phyloP scores from a whole-genome alignment of 1,140 invertebrate genomes.

The Lineus longissimus region DNA sequence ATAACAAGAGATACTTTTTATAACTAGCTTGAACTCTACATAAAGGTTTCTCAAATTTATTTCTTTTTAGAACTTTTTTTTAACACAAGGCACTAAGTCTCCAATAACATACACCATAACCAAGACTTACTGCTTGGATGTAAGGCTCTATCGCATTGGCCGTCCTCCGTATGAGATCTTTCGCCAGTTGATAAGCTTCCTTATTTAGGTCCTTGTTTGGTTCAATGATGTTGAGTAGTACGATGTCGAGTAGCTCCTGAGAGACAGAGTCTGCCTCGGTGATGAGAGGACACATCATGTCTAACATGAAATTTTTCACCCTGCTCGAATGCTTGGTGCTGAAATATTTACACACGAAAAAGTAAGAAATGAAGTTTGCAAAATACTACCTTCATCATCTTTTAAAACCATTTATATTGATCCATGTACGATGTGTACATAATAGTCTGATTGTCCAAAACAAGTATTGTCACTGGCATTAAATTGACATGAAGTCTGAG shows the following conservation, averaged over 20 bases:
- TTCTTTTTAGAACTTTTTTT: no score
- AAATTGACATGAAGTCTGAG: no score
- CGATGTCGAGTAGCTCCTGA: conserved; percentile 88
- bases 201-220: conserved; percentile 88
- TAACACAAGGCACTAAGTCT: no score
- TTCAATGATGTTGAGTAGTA: conserved; percentile 91
- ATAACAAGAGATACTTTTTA: no score
- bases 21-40: no score
- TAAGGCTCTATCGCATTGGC: conserved; percentile 88
- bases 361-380: neutral
- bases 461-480: no score
- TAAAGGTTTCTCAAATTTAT: no score
- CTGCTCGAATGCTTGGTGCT: conserved; percentile 94
- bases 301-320: conserved; percentile 94
- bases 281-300: conserved; percentile 88
- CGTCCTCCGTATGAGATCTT: conserved; percentile 86
- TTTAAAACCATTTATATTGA: no score
- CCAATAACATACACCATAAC: no score
- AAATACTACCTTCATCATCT: neutral
- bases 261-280: conserved; percentile 93
- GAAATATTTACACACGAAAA: conserved; percentile 38
- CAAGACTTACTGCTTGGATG: conserved; percentile 84
- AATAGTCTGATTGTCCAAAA: no score
- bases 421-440: no score
- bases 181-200: conserved; percentile 84